These are phyloP conservation scores for Apostichopus californicus DNA, from an alignment of 35 echinoderm and acorn worm species.

Conservation along the genomic window DNA sequence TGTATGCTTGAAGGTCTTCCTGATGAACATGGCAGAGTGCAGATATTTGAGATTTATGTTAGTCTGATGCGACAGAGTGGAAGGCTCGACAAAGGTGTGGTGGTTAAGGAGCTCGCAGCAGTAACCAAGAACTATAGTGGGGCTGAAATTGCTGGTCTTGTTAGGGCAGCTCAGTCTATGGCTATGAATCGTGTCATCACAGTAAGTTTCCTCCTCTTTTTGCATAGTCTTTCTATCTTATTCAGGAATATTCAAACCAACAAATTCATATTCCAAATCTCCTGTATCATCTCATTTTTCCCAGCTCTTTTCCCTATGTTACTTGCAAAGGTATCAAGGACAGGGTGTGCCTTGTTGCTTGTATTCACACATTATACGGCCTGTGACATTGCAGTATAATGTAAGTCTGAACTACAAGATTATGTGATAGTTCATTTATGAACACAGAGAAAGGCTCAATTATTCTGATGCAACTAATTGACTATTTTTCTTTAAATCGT, in stretches of 20 bases:
- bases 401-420: too few species aligned
- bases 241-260: too few species aligned
- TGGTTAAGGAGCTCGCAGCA: slow-evolving; percentile 70
- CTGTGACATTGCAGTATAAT: too few species aligned
- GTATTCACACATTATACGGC: neutral
- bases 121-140: slow-evolving; percentile 97
- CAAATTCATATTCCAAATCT: too few species aligned
- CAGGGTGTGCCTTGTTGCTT: neutral
- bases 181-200: slow-evolving; percentile 98
- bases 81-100: slow-evolving; percentile 77
- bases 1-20: slow-evolving; percentile 68
- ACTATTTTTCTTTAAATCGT: too few species aligned
- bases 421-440: too few species aligned
- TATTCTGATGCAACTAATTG: too few species aligned
- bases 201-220: slow-evolving; percentile 40
- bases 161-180: slow-evolving; percentile 92
- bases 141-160: slow-evolving; percentile 96
- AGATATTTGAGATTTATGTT: slow-evolving; percentile 99
- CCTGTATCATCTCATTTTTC: too few species aligned
- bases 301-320: too few species aligned
- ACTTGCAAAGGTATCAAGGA: neutral
- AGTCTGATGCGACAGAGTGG: slow-evolving; percentile 82
- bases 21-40: slow-evolving; percentile 84
- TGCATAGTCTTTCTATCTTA: too few species aligned
- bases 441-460: too few species aligned